Evolutionary conservation across 2,888 invertebrate genomes (phyloP).

Genomic region (Pseudococcus longispinus): DNA sequence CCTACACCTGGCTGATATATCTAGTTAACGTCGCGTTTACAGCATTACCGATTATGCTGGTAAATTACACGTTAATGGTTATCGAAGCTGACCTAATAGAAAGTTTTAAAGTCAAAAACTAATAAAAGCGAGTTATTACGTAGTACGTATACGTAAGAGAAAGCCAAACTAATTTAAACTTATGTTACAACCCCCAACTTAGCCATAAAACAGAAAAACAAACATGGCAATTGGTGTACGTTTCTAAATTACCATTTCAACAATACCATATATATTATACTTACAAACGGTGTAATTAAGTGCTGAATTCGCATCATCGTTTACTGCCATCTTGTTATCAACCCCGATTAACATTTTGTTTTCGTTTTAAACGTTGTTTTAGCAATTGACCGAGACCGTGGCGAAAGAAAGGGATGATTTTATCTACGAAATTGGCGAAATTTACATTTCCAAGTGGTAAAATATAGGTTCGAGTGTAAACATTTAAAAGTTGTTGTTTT

Average conservation of each 20-base stretch:
- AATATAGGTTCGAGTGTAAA: too few relatives aligned
- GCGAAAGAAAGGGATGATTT: too few relatives aligned
- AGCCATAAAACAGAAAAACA: constrained; percentile 14
- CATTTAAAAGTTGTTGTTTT: too few relatives aligned
- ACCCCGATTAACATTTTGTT: background rate
- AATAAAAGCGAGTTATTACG: constrained; percentile 26
- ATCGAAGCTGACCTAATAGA: background rate
- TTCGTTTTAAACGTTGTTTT: background rate
- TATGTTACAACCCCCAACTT: constrained; percentile 33
- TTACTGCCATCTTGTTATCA: background rate
- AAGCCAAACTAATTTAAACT: constrained; percentile 29
- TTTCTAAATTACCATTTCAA: constrained; percentile 8
- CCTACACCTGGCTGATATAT: background rate
- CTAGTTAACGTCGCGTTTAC: background rate
- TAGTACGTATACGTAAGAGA: background rate
- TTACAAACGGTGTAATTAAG: background rate
- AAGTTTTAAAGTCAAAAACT: constrained; percentile 35
- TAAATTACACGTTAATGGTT: constrained; percentile 10
- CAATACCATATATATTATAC: background rate
- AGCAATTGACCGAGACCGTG: background rate
- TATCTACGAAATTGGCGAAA: too few relatives aligned
- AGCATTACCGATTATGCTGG: background rate
- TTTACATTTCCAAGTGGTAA: too few relatives aligned
- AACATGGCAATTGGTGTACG: background rate
- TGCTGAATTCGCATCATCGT: background rate